A percentile compares a stretch with the other conserved stretches of the same genome.
Conservation (phyloP, 2,113 vertebrate species). For the Forbesichthys papilliferus region DNA sequence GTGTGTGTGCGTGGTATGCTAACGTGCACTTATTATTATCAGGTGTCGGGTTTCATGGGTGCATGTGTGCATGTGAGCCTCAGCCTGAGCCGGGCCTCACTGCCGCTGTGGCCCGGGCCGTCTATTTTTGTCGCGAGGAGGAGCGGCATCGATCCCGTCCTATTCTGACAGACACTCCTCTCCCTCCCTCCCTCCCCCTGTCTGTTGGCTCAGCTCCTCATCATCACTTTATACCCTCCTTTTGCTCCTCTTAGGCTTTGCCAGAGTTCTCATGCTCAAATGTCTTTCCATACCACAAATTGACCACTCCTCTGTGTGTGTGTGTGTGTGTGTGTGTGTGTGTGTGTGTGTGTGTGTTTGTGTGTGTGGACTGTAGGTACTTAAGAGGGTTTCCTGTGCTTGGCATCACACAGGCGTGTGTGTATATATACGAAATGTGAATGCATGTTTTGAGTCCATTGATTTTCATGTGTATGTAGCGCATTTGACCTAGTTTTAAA, state of each 20-base stretch:
- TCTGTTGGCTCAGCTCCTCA: constrained; percentile 36
- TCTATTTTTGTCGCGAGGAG: constrained; percentile 57
- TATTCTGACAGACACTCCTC: constrained; percentile 33
- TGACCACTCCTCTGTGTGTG: constrained; percentile 22
- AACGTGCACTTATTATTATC: too few relatives aligned
- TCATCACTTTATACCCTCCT: background rate
- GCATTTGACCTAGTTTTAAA: too few relatives aligned
- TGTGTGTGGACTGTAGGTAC: constrained; percentile 3
- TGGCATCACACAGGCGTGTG: constrained; percentile 29
- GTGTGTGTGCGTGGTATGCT: constrained; percentile 7
- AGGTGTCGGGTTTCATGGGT: too few relatives aligned
- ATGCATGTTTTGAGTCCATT: constrained; percentile 25
- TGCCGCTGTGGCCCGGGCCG: constrained; percentile 27
- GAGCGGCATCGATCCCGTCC: constrained; percentile 52
- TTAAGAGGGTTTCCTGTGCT: constrained; percentile 40
- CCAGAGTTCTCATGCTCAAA: constrained; percentile 6
- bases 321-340: constrained; percentile 13
- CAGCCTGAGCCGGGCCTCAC: constrained; percentile 25
- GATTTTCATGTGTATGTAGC: constrained; percentile 13
- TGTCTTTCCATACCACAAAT: constrained; percentile 37
- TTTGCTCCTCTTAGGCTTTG: constrained; percentile 24
- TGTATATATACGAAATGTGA: constrained; percentile 49
- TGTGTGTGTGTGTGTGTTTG: constrained; percentile 18
- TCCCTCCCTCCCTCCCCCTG: constrained; percentile 9
- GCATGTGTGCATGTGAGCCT: constrained; percentile 30